Evolutionary conservation across 2,888 invertebrate species (phyloP), one percentile per base, ranked within the genome.

Genomic region (Reticulitermes lucifugus): DNA sequence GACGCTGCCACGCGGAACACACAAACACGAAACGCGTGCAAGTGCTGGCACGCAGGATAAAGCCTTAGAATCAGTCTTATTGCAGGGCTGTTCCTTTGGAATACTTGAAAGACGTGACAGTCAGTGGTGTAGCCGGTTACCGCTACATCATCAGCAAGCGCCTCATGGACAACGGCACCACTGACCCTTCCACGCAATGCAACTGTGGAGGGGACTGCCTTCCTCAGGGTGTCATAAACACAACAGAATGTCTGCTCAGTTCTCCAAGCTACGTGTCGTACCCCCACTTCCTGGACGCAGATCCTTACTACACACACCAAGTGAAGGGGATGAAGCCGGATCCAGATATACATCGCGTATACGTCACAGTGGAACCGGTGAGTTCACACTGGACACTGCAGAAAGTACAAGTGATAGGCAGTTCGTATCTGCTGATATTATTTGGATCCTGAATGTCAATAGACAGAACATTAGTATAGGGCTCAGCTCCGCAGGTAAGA

Each of bases 261-360:
- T 95, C 97, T 0, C 98, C 98, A 0, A 95, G 95, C 0, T 96
- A 96, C 89, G 93, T 96, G 88, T 96, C 97, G 0, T 93, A 96
- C 88, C 98, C 98, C 0, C 97, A 98, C 91, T 98, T 96, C 90
- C 93, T 95, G 89, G 93, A 95, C 88, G 97, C 94, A 0, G 97
- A 97, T 91, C 93, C 94, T 0, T 92, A 90, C 86, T 95, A 96
- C 86, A 88, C 92, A 21, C 91, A 94, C 21, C 91, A 92, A 80
- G 93, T 97, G 0, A 92, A 92, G 0, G 98, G 98, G 0, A 89
- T 98, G 89, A 88, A 91, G 1, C 96, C 98, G 0, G 92, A 94
- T 29, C 92, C 93, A 3, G 92, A 93, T 0, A 92, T 93, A 59
- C 97, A 98, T 89, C 93, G 94, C 87, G 96, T 97, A 90, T 95